phyloP scores from a whole-genome alignment of 35 echinoderm and acorn worm species.

The Heliocidaris erythrogramma region DNA sequence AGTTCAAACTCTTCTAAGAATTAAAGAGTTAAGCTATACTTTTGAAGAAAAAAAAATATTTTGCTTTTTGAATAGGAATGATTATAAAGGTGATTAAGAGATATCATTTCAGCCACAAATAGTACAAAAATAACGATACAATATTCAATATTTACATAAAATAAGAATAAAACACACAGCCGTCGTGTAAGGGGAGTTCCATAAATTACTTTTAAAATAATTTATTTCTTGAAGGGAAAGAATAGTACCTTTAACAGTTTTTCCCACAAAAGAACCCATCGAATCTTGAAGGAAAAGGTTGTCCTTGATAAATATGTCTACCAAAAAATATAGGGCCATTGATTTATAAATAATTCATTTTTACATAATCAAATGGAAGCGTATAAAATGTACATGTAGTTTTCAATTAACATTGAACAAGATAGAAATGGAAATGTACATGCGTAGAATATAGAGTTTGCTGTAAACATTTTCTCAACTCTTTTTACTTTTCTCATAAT shows the following conservation, averaged over 20 bases:
- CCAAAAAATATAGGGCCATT: neutral
- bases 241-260: constrained; percentile 4
- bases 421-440: neutral
- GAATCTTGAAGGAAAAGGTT: neutral
- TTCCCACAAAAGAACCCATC: neutral
- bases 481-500: neutral
- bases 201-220: neutral
- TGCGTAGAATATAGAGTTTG: neutral
- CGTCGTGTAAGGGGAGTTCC: neutral
- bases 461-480: neutral
- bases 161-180: neutral
- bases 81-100: neutral
- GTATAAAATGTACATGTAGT: no score
- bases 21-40: neutral
- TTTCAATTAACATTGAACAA: neutral
- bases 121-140: neutral
- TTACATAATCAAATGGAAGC: neutral
- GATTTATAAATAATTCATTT: neutral
- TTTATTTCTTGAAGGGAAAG: no score
- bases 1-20: neutral
- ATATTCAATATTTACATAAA: constrained; percentile 6
- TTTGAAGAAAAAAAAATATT: neutral
- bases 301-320: neutral
- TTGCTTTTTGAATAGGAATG: neutral
- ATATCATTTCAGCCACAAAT: constrained; percentile 4